Conservation (phyloP, 2,888 invertebrate genomes). For the Protonemura montana region DNA sequence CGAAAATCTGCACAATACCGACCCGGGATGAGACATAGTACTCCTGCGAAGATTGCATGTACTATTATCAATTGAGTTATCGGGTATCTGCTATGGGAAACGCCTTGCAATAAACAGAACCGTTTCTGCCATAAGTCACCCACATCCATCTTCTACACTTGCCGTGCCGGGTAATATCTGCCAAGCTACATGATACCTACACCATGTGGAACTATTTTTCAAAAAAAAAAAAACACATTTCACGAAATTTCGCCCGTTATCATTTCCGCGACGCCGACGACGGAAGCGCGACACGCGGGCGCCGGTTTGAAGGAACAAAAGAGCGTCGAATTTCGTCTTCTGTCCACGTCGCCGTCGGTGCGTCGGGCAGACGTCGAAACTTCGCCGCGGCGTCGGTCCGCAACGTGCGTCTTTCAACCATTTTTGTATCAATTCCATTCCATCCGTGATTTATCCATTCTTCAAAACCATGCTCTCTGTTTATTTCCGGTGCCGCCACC, state of each 20-base stretch:
- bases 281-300: constrained; percentile 25
- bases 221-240: constrained; percentile 15
- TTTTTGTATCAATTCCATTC: constrained; percentile 46
- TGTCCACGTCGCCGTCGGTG: constrained; percentile 33
- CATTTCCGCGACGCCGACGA: constrained; percentile 17
- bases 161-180: neutral
- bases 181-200: neutral
- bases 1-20: too few species aligned
- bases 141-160: neutral
- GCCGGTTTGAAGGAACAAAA: constrained; percentile 24
- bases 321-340: constrained; percentile 34
- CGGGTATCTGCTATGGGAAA: neutral
- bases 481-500: constrained; percentile 14
- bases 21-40: neutral
- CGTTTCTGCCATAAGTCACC: neutral
- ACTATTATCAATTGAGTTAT: neutral
- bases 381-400: constrained; percentile 26
- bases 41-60: neutral
- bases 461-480: constrained; percentile 22
- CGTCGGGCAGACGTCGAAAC: constrained; percentile 41
- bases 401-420: constrained; percentile 26
- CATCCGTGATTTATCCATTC: constrained; percentile 43
- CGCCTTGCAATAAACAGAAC: neutral
- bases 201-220: neutral
- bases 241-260: constrained; percentile 36